Evolutionary conservation across 1,140 invertebrate genomes (phyloP).

Genomic region (Goniozus legneri): DNA sequence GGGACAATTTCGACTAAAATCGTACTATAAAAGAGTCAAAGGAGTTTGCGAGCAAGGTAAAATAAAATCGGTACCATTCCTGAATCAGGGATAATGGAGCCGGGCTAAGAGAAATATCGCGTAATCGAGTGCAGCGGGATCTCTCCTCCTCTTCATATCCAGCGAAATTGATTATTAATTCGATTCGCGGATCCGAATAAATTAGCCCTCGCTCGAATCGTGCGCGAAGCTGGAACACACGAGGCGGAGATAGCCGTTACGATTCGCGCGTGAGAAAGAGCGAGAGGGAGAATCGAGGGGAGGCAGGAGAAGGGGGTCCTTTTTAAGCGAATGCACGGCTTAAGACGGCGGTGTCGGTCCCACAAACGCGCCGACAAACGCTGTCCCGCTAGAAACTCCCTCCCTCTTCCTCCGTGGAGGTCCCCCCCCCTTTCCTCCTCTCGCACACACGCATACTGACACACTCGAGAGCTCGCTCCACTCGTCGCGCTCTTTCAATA

Average conservation of each 20-base stretch:
- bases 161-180: too few relatives aligned
- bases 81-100: too few relatives aligned
- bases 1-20: too few relatives aligned
- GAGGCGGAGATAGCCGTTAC: neutral
- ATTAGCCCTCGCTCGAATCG: too few relatives aligned
- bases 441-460: neutral
- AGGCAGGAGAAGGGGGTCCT: neutral
- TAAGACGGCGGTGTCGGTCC: conserved; percentile 38
- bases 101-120: too few relatives aligned
- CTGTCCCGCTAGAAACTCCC: conserved; percentile 40
- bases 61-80: too few relatives aligned
- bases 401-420: conserved; percentile 1
- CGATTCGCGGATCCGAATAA: too few relatives aligned
- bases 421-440: conserved; percentile 4
- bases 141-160: too few relatives aligned
- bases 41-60: too few relatives aligned
- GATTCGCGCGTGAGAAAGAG: neutral
- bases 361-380: conserved; percentile 51
- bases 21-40: too few relatives aligned
- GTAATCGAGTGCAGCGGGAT: too few relatives aligned
- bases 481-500: neutral
- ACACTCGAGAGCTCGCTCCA: neutral
- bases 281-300: neutral
- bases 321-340: conserved; percentile 35
- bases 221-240: neutral